These are phyloP conservation scores for Ephestia elutella DNA, from an alignment of 1,140 invertebrate genomes.

Conservation along the genomic window DNA sequence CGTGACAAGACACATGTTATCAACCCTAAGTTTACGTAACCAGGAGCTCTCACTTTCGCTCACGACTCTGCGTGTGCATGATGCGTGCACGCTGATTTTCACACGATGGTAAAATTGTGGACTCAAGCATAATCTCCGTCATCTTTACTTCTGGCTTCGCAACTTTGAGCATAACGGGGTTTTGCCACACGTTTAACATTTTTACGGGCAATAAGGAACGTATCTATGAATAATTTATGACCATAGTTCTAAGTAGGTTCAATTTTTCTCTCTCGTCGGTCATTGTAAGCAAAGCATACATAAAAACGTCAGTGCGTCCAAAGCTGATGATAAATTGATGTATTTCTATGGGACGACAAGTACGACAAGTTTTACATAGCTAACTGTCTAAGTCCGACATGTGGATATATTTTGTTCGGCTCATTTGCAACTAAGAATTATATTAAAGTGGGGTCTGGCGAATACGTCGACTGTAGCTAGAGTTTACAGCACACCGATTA, in stretches of 20 bases:
- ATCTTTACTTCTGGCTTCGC: slow-evolving; percentile 11
- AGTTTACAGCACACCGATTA: no score
- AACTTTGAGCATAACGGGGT: not conserved
- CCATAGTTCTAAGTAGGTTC: not conserved
- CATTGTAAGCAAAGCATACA: slow-evolving; percentile 1
- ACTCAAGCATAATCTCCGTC: slow-evolving; percentile 16
- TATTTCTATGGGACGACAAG: not conserved
- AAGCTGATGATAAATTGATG: not conserved
- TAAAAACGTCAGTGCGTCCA: not conserved
- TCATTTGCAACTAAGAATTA: not conserved
- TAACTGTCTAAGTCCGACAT: not conserved
- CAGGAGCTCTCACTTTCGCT: slow-evolving; percentile 36
- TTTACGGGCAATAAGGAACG: not conserved
- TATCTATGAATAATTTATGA: no score
- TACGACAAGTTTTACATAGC: not conserved
- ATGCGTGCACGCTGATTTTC: slow-evolving; percentile 46
- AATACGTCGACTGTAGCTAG: no score
- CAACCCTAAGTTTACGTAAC: slow-evolving; percentile 40
- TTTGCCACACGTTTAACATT: not conserved
- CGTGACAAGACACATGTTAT: slow-evolving; percentile 3
- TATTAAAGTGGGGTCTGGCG: no score
- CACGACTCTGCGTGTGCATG: slow-evolving; percentile 40
- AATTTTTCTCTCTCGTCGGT: not conserved
- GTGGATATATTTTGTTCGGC: not conserved
- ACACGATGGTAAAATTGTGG: slow-evolving; percentile 34